Evolutionary conservation across 2,113 vertebrate genomes (phyloP).

Genomic region (Amphilophus citrinellus): DNA sequence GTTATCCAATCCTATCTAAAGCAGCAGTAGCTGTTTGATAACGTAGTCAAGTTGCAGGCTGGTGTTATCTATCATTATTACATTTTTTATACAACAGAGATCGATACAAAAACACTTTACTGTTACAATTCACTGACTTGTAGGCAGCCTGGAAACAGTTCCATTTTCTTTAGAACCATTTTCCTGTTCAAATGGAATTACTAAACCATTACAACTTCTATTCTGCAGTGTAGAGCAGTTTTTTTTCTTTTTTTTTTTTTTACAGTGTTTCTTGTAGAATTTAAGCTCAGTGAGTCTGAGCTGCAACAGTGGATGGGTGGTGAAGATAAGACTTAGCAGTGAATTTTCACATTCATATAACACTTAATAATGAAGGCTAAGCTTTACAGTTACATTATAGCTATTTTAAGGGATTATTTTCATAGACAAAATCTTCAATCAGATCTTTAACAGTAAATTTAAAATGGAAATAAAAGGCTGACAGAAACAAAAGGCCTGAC

Average conservation of each 20-base stretch:
- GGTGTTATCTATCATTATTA: background rate
- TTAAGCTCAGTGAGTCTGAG: no score
- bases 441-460: accelerated
- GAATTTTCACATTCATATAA: background rate
- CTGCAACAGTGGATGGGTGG: background rate
- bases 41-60: background rate
- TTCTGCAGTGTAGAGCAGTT: no score
- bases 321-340: background rate
- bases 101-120: background rate
- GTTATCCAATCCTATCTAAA: background rate
- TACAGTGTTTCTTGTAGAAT: no score
- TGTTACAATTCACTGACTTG: background rate
- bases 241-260: no score
- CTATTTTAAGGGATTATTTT: background rate
- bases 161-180: background rate
- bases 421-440: background rate
- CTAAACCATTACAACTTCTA: no score
- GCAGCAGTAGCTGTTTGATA: background rate
- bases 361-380: background rate
- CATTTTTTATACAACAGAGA: background rate
- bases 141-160: background rate
- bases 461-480: background rate
- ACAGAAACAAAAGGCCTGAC: background rate
- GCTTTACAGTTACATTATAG: background rate
- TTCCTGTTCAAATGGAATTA: no score